Conservation (phyloP, 2,888 invertebrate species). For the Melipona bicolor region DNA sequence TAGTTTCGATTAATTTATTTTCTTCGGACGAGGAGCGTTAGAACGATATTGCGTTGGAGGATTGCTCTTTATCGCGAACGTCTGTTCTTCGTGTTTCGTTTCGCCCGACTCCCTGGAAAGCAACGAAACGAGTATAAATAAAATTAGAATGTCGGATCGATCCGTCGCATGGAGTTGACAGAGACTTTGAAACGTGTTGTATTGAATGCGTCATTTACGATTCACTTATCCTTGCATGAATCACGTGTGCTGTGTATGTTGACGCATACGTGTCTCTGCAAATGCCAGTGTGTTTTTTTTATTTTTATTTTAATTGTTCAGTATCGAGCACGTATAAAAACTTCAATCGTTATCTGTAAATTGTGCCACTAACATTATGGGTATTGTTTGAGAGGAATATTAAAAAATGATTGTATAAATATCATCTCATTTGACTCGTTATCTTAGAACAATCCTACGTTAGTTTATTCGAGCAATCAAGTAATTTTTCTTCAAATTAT, state of each 20-base stretch:
- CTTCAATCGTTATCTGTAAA: neutral
- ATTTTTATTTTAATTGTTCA: neutral
- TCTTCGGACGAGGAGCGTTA: neutral
- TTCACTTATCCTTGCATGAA: neutral
- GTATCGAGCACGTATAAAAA: neutral
- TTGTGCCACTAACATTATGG: neutral
- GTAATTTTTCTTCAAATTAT: too few relatives aligned
- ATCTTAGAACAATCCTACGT: too few relatives aligned
- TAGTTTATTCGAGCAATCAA: too few relatives aligned
- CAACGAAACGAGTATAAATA: neutral
- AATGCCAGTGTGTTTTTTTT: neutral
- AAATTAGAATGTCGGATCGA: conserved; percentile 18
- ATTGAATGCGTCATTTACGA: conserved; percentile 1
- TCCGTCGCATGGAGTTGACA: neutral
- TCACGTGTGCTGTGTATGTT: neutral
- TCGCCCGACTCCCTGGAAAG: neutral
- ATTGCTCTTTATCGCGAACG: neutral
- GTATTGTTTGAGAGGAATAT: too few relatives aligned
- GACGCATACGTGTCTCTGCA: neutral
- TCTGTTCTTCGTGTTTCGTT: neutral
- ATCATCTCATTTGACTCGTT: too few relatives aligned
- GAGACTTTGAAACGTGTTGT: neutral
- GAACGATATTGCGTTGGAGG: neutral
- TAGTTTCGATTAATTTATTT: neutral
- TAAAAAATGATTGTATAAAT: too few relatives aligned